Evolutionary conservation across 2,888 invertebrate genomes (phyloP).

Genomic region (Eupeodes luniger): DNA sequence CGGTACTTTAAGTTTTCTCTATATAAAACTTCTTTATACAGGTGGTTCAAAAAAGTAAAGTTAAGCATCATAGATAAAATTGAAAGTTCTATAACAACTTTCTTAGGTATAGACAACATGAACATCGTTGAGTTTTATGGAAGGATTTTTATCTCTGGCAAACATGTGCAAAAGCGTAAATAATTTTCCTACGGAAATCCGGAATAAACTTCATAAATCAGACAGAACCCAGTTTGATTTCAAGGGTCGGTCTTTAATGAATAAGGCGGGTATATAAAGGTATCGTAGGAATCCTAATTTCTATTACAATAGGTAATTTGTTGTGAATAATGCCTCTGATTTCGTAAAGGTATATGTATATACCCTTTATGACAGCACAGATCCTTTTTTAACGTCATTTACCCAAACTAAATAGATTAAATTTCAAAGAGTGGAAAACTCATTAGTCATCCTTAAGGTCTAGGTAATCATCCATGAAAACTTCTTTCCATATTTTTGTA

Average conservation of each 20-base stretch:
- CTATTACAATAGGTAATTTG: not conserved
- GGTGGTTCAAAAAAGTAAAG: constrained; percentile 8
- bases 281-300: not conserved
- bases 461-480: not conserved
- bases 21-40: not conserved
- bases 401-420: not conserved
- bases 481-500: not conserved
- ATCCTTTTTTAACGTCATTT: not conserved
- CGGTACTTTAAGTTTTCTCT: not conserved
- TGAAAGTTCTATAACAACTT: not conserved
- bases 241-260: not conserved
- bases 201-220: not conserved
- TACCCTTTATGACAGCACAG: not conserved
- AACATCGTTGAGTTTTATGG: not conserved
- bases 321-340: not conserved
- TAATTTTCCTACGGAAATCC: not conserved
- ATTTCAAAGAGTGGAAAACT: not conserved
- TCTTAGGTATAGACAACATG: not conserved
- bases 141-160: not conserved
- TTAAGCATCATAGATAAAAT: constrained; percentile 3
- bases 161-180: not conserved
- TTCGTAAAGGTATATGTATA: not conserved
- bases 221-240: not conserved
- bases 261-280: not conserved
- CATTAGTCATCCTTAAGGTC: not conserved